Evolutionary conservation across 2,113 vertebrate species (phyloP).

Genomic region (Vidua chalybeata): DNA sequence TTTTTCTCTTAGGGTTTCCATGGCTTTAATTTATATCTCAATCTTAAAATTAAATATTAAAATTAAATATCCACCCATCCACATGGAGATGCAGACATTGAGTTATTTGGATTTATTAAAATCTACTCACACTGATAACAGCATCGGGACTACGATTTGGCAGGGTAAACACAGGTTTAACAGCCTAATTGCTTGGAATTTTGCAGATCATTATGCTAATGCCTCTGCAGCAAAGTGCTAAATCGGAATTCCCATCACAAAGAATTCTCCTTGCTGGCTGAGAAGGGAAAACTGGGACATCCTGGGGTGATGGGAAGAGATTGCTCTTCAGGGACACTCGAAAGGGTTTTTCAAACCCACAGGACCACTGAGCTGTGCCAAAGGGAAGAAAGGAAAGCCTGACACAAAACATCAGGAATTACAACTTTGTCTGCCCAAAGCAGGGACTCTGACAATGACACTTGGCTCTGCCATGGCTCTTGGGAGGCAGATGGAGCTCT

Average conservation of each 20-base stretch:
- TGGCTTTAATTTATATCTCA: not conserved
- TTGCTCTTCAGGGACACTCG: not conserved
- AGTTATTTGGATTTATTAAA: not conserved
- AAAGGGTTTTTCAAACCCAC: not conserved
- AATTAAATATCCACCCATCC: not conserved
- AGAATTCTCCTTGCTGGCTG: not conserved
- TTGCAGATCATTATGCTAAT: not conserved
- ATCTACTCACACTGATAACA: not conserved
- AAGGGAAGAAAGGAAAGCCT: not conserved
- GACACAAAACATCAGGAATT: not conserved
- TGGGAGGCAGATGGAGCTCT: not conserved
- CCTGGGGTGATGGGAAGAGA: not conserved
- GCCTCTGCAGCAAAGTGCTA: not conserved
- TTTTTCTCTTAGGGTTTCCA: not conserved
- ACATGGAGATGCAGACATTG: not conserved
- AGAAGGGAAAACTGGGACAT: not conserved
- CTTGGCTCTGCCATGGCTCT: too few species aligned
- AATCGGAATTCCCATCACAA: not conserved
- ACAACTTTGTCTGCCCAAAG: not conserved
- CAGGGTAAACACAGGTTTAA: not conserved
- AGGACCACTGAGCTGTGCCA: not conserved
- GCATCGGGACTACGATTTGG: not conserved
- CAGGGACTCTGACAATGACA: not conserved
- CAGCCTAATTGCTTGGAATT: not conserved
- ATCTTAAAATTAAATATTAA: not conserved